Percentiles rank a stretch among this genome's conserved stretches.
Evolutionary conservation across 2,113 vertebrate species (phyloP).

Genomic region (Etia nguti): DNA sequence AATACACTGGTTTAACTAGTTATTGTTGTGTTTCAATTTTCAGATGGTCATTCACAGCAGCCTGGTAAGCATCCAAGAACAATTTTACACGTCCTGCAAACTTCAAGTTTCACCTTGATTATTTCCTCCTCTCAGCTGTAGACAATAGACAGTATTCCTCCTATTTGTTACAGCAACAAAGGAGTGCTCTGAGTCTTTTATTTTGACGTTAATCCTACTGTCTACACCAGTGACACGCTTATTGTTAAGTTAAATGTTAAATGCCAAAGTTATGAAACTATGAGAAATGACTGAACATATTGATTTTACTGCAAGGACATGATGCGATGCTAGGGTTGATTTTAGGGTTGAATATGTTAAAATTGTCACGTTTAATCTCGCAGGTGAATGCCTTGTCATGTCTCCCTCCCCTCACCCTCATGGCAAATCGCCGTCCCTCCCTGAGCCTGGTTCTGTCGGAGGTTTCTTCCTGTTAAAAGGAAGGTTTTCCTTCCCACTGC

Average conservation of each 20-base stretch:
- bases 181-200: background rate
- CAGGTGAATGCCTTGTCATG: background rate
- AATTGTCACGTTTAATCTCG: too few relatives aligned
- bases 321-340: background rate
- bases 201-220: background rate
- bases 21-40: background rate
- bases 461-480: background rate
- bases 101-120: background rate
- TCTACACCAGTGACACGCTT: background rate
- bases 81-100: background rate
- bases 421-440: background rate
- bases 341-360: background rate
- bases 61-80: background rate
- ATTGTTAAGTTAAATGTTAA: background rate
- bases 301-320: background rate
- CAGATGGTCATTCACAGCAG: conserved; percentile 3
- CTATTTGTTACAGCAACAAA: background rate
- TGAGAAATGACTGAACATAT: background rate
- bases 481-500: too few relatives aligned
- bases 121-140: background rate
- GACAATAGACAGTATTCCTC: background rate
- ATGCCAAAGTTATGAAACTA: background rate
- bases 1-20: background rate
- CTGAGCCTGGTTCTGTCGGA: background rate
- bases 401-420: background rate